Percentiles rank a stretch among this genome's conserved stretches.
These are phyloP conservation scores for Leucophora obtusa DNA, from an alignment of 2,888 invertebrate species.

Conservation along the genomic window DNA sequence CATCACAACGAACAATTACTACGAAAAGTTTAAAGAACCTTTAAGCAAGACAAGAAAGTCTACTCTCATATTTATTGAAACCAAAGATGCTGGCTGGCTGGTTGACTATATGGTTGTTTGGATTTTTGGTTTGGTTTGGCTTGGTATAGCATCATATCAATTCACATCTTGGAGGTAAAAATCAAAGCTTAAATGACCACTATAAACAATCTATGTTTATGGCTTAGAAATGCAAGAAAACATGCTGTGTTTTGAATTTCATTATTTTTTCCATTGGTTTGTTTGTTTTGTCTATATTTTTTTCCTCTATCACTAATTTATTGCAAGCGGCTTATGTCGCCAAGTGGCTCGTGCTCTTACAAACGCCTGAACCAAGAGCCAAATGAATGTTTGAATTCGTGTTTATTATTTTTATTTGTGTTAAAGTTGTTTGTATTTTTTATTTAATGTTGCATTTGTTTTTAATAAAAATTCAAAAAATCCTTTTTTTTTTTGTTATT, in stretches of 20 bases:
- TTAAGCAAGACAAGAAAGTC: slow-evolving; percentile 45
- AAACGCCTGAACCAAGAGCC: neutral
- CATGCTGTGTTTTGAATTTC: slow-evolving; percentile 14
- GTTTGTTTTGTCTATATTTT: neutral
- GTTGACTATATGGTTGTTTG: slow-evolving; percentile 3
- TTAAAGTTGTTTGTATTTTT: neutral
- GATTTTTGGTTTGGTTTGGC: slow-evolving; percentile 3
- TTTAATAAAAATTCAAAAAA: slow-evolving; percentile 1
- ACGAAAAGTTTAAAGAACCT: slow-evolving; percentile 54
- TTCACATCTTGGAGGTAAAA: slow-evolving; percentile 41
- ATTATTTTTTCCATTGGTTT: slow-evolving; percentile 3
- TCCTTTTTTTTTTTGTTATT: slow-evolving; percentile 33
- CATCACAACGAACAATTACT: slow-evolving; percentile 40
- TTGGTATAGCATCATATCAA: slow-evolving; percentile 2
- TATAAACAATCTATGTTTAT: slow-evolving; percentile 53
- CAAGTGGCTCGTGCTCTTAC: slow-evolving; percentile 31
- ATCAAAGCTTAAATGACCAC: slow-evolving; percentile 50
- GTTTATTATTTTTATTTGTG: neutral
- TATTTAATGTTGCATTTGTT: neutral
- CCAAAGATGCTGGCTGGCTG: slow-evolving; percentile 41
- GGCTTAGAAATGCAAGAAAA: slow-evolving; percentile 39
- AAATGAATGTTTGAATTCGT: no score
- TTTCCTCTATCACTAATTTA: slow-evolving; percentile 19
- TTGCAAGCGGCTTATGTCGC: slow-evolving; percentile 25
- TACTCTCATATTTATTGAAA: slow-evolving; percentile 8